phyloP scores from a whole-genome alignment of 2,888 invertebrate species.

The Synanthedon myopaeformis region DNA sequence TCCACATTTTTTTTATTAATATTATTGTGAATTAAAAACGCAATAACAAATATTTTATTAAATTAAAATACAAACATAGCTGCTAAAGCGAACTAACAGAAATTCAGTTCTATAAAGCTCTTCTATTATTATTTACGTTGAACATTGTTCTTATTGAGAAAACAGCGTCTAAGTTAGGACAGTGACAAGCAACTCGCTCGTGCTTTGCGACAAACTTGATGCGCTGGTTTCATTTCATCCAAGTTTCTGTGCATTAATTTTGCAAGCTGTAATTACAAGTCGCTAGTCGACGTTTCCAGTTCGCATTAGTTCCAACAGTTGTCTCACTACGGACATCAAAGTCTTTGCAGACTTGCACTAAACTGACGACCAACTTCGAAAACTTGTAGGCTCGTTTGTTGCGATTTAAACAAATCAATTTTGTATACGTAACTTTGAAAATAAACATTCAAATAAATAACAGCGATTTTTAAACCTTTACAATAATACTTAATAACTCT shows the following conservation, averaged over 20 bases:
- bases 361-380: slow-evolving; percentile 46
- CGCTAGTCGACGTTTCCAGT: slow-evolving; percentile 54
- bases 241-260: slow-evolving; percentile 67
- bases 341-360: slow-evolving; percentile 36
- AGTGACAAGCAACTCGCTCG: slow-evolving; percentile 5
- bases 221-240: slow-evolving; percentile 62
- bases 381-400: slow-evolving; percentile 51
- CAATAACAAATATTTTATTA: no score
- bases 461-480: background rate
- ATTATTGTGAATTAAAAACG: no score
- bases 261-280: slow-evolving; percentile 67
- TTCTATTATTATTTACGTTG: no score
- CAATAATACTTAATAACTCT: no score
- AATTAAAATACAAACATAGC: no score
- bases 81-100: no score
- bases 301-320: slow-evolving; percentile 59
- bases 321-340: slow-evolving; percentile 42
- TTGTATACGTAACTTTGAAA: slow-evolving; percentile 16
- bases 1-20: no score
- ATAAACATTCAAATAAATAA: slow-evolving; percentile 11
- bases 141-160: no score
- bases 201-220: slow-evolving; percentile 41
- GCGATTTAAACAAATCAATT: slow-evolving; percentile 37
- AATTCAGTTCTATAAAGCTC: no score
- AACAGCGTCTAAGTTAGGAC: slow-evolving; percentile 5